These are phyloP conservation scores for Notodonta ziczac DNA, from an alignment of 2,888 invertebrate genomes.

Conservation along the genomic window DNA sequence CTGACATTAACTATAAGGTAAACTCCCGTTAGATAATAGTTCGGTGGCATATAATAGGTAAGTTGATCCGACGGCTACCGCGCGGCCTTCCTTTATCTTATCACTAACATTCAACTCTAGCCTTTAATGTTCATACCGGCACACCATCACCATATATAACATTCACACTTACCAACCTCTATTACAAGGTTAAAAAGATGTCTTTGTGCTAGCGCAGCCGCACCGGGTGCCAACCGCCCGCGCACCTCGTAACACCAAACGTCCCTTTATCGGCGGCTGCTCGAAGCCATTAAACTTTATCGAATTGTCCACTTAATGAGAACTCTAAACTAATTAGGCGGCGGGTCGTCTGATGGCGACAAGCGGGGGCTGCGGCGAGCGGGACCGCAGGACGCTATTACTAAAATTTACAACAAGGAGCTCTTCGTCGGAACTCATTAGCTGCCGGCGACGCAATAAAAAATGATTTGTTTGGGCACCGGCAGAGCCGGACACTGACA, in stretches of 20 bases:
- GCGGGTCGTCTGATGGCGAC: conserved; percentile 22
- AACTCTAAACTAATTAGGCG: conserved; percentile 62
- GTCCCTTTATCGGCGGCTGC: conserved; percentile 45
- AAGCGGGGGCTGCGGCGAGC: neutral
- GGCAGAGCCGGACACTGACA: neutral
- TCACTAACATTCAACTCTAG: conserved; percentile 58
- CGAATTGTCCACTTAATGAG: conserved; percentile 55
- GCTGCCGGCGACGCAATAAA: conserved; percentile 8
- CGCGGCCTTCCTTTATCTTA: conserved; percentile 52
- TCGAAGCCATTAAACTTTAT: conserved; percentile 57
- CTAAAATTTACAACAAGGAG: conserved; percentile 1
- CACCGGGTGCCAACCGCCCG: conserved; percentile 13
- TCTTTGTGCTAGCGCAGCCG: conserved; percentile 1
- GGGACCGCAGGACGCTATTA: neutral
- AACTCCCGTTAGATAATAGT: neutral
- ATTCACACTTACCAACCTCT: conserved; percentile 9
- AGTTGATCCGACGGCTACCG: conserved; percentile 24
- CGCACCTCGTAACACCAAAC: conserved; percentile 51
- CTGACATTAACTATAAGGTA: too few relatives aligned
- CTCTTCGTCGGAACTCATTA: conserved; percentile 4
- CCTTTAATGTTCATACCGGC: conserved; percentile 40
- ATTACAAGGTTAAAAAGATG: conserved; percentile 10
- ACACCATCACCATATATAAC: conserved; percentile 8
- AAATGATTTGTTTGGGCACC: conserved; percentile 8
- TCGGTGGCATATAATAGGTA: conserved; percentile 16